phyloP scores from a whole-genome alignment of 2,888 invertebrate genomes.

The Hyppa rectilinea region DNA sequence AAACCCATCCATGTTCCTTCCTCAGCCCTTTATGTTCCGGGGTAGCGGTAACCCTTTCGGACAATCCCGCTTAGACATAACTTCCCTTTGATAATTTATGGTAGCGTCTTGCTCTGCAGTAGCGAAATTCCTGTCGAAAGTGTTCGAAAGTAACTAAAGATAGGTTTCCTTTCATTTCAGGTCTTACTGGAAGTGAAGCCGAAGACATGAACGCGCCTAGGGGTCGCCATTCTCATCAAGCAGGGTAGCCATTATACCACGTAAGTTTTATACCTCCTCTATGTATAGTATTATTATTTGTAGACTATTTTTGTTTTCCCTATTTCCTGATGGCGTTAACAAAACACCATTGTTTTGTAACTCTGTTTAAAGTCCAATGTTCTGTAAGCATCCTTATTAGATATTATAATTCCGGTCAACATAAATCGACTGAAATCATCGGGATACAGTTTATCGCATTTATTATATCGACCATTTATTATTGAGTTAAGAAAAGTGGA shows the following conservation, averaged over 20 bases:
- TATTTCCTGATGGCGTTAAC: background rate
- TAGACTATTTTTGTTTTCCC: background rate
- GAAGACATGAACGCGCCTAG: slow-evolving; percentile 82
- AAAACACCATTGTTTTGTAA: slow-evolving; percentile 7
- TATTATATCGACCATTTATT: background rate
- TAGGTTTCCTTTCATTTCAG: slow-evolving; percentile 74
- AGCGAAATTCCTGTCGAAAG: background rate
- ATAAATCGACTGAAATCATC: slow-evolving; percentile 6
- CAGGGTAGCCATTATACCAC: slow-evolving; percentile 83
- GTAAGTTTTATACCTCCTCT: slow-evolving; percentile 69
- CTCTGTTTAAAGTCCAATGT: slow-evolving; percentile 1
- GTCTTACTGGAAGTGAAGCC: slow-evolving; percentile 71
- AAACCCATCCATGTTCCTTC: too few species aligned
- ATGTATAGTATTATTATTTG: background rate
- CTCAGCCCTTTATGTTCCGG: too few species aligned
- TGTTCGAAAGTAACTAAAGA: slow-evolving; percentile 16
- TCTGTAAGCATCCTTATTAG: background rate
- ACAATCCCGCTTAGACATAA: too few species aligned
- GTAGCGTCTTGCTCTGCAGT: background rate
- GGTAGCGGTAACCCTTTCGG: too few species aligned
- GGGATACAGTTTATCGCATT: slow-evolving; percentile 10
- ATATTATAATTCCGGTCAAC: slow-evolving; percentile 4
- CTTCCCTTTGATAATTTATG: background rate
- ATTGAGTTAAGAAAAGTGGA: slow-evolving; percentile 7
- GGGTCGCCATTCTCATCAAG: slow-evolving; percentile 85